phyloP scores from a whole-genome alignment of 2,888 invertebrate species.

The Mycalesis mineus region DNA sequence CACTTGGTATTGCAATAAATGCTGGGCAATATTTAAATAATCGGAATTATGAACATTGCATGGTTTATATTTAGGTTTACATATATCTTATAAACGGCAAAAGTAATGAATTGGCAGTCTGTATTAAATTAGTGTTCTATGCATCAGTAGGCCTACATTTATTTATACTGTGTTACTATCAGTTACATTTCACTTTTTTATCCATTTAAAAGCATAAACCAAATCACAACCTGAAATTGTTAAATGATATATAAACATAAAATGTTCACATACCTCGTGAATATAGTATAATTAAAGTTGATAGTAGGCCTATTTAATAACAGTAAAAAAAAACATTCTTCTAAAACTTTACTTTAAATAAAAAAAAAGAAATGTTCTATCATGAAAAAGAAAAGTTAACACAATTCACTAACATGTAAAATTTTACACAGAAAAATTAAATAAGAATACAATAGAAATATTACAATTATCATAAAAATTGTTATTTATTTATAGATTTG shows the following conservation, averaged over 20 bases:
- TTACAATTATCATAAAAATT: not conserved
- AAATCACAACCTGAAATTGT: conserved; percentile 3
- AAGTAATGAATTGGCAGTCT: not conserved
- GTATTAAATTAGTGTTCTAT: not conserved
- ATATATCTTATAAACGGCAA: not conserved
- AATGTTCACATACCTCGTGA: no score
- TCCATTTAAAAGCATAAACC: not conserved
- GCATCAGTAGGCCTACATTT: not conserved
- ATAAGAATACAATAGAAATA: not conserved
- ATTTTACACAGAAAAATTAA: not conserved
- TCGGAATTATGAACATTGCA: not conserved
- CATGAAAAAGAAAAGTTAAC: no score
- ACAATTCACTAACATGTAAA: not conserved
- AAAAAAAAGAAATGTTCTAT: no score
- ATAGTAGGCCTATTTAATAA: not conserved
- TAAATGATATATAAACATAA: not conserved
- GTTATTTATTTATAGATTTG: conserved; percentile 4
- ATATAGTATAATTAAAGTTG: not conserved
- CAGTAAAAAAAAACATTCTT: no score
- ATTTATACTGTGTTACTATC: not conserved
- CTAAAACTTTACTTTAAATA: no score
- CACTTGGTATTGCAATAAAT: no score
- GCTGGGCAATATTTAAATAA: not conserved
- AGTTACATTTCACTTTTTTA: not conserved
- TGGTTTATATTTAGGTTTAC: not conserved